These are phyloP conservation scores for Pangasius larnaudii DNA, from an alignment of 2,797 vertebrate species.

Conservation along the genomic window DNA sequence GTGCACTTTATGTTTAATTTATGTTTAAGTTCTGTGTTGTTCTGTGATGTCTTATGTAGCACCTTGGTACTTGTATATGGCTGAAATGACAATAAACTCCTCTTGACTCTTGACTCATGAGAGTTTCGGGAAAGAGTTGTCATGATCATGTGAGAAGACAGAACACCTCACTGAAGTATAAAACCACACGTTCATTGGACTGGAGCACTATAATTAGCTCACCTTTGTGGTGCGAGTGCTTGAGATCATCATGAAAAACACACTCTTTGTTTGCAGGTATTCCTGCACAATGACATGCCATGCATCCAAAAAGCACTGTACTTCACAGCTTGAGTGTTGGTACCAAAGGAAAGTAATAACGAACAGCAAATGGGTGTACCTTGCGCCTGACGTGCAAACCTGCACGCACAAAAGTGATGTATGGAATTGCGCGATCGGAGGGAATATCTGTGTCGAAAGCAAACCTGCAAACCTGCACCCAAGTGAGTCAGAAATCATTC, in stretches of 20 bases:
- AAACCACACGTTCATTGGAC: not conserved
- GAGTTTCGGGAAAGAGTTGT: not conserved
- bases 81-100: too few relatives aligned
- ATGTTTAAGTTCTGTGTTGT: too few relatives aligned
- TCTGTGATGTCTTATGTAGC: too few relatives aligned
- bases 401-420: not conserved
- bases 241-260: not conserved
- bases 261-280: not conserved
- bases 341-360: not conserved
- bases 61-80: too few relatives aligned
- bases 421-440: not conserved
- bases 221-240: not conserved
- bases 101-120: too few relatives aligned
- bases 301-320: not conserved
- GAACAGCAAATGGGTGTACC: not conserved
- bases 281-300: not conserved
- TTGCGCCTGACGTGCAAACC: not conserved
- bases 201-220: not conserved
- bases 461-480: not conserved
- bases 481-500: not conserved
- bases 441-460: not conserved
- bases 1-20: too few relatives aligned
- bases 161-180: not conserved
- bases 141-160: not conserved
- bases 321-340: not conserved